Percentiles rank a stretch among this genome's conserved stretches.
These are phyloP conservation scores for Cephus cinctus DNA, from an alignment of 1,140 invertebrate species.

Conservation along the genomic window DNA sequence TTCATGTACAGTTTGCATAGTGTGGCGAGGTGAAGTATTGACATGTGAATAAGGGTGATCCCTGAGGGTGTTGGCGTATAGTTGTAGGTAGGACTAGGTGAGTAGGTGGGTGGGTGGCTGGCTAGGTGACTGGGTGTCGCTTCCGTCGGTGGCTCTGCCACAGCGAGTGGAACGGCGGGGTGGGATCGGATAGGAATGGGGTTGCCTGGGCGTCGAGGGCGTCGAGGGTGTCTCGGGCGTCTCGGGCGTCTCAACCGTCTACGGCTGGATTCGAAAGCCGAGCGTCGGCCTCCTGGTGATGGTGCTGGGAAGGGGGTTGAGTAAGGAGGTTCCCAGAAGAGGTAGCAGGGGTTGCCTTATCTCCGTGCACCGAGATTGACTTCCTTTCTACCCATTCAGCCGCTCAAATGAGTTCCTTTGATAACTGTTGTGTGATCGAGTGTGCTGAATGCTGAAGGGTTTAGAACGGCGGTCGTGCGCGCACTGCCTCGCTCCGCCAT, in stretches of 20 bases:
- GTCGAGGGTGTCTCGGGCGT: neutral
- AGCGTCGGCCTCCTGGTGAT: conserved; percentile 2
- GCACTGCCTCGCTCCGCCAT: conserved; percentile 19
- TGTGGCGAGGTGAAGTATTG: conserved; percentile 14
- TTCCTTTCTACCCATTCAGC: conserved; percentile 58
- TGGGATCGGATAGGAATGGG: neutral
- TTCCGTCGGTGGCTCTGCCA: neutral
- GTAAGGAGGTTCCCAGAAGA: conserved; percentile 14
- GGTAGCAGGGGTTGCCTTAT: conserved; percentile 44
- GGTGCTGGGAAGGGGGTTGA: conserved; percentile 9
- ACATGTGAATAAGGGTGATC: conserved; percentile 17
- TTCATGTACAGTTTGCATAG: too few relatives aligned
- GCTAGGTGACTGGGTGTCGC: conserved; percentile 14
- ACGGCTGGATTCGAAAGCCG: conserved; percentile 6
- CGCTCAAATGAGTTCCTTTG: conserved; percentile 59
- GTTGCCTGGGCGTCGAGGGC: conserved; percentile 12
- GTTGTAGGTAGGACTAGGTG: conserved; percentile 1
- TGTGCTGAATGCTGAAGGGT: conserved; percentile 56
- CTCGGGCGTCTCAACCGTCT: neutral
- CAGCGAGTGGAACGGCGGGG: conserved; percentile 8
- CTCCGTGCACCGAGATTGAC: conserved; percentile 55
- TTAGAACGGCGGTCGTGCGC: conserved; percentile 32
- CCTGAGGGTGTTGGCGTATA: conserved; percentile 4
- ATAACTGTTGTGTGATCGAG: conserved; percentile 58
- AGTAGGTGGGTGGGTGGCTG: neutral